phyloP scores from a whole-genome alignment of 2,113 vertebrate species.

The Dolichallabes microphthalmus region DNA sequence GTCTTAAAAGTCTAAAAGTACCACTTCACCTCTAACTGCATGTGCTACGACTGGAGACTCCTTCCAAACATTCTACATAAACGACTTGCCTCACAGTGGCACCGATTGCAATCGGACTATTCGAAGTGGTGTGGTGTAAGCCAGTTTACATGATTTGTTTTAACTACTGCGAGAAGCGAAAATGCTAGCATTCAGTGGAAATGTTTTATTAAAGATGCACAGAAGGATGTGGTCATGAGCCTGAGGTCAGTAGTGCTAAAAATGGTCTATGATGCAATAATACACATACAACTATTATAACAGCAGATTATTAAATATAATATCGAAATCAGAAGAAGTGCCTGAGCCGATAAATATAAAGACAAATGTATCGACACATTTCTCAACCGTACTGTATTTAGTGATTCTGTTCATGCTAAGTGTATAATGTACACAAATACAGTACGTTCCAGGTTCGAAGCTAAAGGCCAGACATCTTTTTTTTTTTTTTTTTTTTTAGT shows the following conservation, averaged over 20 bases:
- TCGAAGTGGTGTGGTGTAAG: neutral
- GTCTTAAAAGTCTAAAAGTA: too few species aligned
- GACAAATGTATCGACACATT: neutral
- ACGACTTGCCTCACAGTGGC: neutral
- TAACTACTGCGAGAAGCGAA: too few species aligned
- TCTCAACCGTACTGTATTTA: neutral
- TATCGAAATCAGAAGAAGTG: neutral
- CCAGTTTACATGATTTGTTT: neutral
- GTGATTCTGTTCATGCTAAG: neutral
- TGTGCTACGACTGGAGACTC: neutral
- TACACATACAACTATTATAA: neutral
- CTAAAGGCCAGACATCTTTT: neutral
- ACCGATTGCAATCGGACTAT: neutral
- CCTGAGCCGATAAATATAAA: too few species aligned
- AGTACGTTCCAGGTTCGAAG: too few species aligned
- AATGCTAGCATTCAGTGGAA: neutral
- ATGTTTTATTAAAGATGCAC: neutral
- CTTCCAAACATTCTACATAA: neutral
- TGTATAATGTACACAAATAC: neutral
- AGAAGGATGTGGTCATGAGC: constrained; percentile 38
- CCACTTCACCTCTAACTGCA: too few species aligned
- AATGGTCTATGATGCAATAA: neutral
- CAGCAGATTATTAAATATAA: neutral
- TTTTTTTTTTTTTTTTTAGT: too few species aligned
- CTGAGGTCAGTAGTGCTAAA: constrained; percentile 6